Evolutionary conservation across 2,113 vertebrate genomes (phyloP), one percentile per base, ranked within the genome.

Genomic region (Hydrochoerus hydrochaeris): DNA sequence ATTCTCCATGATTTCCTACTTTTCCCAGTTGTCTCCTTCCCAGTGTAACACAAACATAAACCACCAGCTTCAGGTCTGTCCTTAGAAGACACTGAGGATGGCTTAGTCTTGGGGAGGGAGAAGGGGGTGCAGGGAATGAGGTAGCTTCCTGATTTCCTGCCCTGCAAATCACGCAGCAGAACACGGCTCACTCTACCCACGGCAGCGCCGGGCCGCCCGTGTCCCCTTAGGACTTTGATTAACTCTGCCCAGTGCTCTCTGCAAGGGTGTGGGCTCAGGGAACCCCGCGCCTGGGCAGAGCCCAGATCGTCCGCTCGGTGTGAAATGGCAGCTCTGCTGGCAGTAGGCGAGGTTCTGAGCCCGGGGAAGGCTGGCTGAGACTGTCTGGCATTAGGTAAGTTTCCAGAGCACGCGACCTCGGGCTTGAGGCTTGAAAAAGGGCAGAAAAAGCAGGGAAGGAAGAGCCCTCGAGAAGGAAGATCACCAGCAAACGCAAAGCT

Each of bases 131-230:
- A 95, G 95, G 91, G 97, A 97, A 90, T 30, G 12, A 52, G 78
- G 85, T n/a, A 63, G 58, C 85, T 94, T 97, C 58, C 88, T 83
- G 93, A 38, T 57, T 95, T 83, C 67, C 95, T 88, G 46, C 0
- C 41, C 57, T 20, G 14, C 71, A 96, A 90, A 91, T 78, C 84
- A 75, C 7, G 62, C 52, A 83, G 35, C 75, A 95, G 41, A 95
- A 73, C 24, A 82, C 14, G 69, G 46, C 30, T 82, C 57, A 46
- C 88, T 85, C 54, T 38, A 90, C 41, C 13, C 22, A 82, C 26
- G 19, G 35, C 9, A 65, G 52, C 90, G 63, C 38, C 65, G 44
- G 46, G 58, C 41, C 57, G 35, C 30, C 38, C 9, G 11, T 32
- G 26, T 91, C 71, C 35, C n/a, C 57, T 46, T 30, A 85, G 38